phyloP scores from a whole-genome alignment of 2,797 vertebrate genomes.

The Sebastolobus altivelis region DNA sequence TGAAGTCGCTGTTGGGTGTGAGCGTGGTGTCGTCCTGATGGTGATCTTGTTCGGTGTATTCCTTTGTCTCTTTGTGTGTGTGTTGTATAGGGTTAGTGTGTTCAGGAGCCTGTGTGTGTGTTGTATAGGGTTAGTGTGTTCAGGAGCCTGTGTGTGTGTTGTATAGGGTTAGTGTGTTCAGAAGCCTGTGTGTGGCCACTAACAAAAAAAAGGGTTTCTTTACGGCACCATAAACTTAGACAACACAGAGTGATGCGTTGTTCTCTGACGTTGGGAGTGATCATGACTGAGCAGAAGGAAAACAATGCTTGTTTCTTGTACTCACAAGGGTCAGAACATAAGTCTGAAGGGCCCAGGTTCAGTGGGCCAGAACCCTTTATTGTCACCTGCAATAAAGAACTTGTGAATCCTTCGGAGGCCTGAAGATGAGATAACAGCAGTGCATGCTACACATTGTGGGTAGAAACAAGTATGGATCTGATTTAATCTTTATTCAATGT shows the following conservation, averaged over 20 bases:
- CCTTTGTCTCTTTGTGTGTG: slow-evolving; percentile 5
- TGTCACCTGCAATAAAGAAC: not conserved
- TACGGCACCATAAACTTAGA: not conserved
- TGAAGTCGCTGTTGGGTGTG: not conserved
- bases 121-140: not conserved
- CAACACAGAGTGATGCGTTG: too few species aligned
- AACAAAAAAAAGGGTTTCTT: not conserved
- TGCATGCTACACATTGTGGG: not conserved
- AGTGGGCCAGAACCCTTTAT: not conserved
- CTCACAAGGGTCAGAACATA: not conserved
- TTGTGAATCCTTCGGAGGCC: not conserved
- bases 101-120: not conserved
- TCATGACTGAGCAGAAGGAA: not conserved
- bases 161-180: not conserved
- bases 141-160: not conserved
- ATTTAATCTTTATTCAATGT: not conserved
- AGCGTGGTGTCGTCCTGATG: not conserved
- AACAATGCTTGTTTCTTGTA: not conserved
- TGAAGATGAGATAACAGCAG: not conserved
- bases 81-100: not conserved
- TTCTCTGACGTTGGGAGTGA: not conserved
- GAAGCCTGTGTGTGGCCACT: not conserved
- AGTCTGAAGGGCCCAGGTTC: not conserved
- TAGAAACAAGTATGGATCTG: not conserved
- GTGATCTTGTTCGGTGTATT: not conserved